Evolutionary conservation across 92 coral and sea anemone genomes (phyloP), one percentile per base, ranked within the genome.

Genomic region (Phenganax subtilis): DNA sequence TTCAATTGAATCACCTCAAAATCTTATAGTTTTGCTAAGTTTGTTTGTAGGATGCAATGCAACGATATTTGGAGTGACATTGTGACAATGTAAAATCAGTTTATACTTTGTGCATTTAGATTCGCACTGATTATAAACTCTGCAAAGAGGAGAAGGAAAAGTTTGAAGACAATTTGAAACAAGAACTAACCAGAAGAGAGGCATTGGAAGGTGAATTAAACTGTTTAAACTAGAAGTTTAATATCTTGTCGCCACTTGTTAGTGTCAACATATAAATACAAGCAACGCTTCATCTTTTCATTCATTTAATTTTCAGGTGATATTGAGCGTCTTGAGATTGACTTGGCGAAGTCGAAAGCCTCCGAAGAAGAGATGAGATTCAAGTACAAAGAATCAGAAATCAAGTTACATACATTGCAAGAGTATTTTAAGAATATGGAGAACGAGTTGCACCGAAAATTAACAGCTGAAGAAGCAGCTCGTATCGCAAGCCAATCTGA

Each of bases 351-450:
- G 54, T 87, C 91, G 9, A 88, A 91, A 82, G 75, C 90, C 5
- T 85, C 86, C 4, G 97, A 89, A 30, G 93, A 88, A 54, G 91
- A 91, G 51, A 91, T 93, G 6, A 70, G 84, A 47, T 70, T 90
- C 0, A 86, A 83, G 54, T 86, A 87, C 70, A 87, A 91, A n/a
- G 98, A 93, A 62, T 82, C 86, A 53, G 98, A 93, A 14, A 90
- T 93, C 27, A 93, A 93, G 70, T 81, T 90, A 51, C 83, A 86
- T 20, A 88, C 97, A 10, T 84, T 93, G 70, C 87, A 90, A 14
- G 91, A 88, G 69, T 91, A 93, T 80, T 93, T 93, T 77, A 93
- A 93, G 71, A 92, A 92, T 69, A 88, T 93, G 27, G 98, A 93
- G 57, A 89, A 80, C 5, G 98, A 93, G 2, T 75, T 93, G 8